phyloP scores from a whole-genome alignment of 2,797 vertebrate species.

The Numenius phaeopus region DNA sequence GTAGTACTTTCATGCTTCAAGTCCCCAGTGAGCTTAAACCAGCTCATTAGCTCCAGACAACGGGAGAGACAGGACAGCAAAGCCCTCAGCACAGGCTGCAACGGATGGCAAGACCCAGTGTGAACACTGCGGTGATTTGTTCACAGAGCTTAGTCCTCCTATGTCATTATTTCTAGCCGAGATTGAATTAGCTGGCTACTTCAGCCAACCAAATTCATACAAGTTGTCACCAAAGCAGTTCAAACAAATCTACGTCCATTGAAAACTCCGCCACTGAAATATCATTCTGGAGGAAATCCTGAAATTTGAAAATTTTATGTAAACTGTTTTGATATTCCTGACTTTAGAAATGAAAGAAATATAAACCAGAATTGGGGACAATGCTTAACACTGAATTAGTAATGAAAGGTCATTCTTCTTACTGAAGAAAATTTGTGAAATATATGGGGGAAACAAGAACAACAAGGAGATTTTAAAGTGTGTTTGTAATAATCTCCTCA shows the following conservation, averaged over 20 bases:
- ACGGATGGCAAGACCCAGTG: neutral
- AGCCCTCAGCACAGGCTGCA: neutral
- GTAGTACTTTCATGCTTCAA: neutral
- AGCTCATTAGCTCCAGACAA: conserved; percentile 27
- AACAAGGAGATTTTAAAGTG: conserved; percentile 11
- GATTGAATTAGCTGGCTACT: neutral
- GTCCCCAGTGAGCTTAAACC: neutral
- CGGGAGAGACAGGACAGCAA: conserved; percentile 18
- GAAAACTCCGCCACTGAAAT: neutral
- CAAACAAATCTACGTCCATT: neutral
- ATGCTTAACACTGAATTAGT: neutral
- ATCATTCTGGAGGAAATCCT: neutral
- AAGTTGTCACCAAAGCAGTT: neutral
- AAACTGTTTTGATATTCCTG: neutral
- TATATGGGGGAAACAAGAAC: neutral
- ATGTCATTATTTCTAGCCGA: neutral
- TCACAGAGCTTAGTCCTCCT: neutral
- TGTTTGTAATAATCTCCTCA: neutral
- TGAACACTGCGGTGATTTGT: neutral
- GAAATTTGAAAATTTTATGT: neutral
- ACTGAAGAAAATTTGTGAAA: neutral
- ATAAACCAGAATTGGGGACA: neutral
- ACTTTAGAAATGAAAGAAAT: neutral
- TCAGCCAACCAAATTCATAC: neutral
- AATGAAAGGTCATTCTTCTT: neutral